A percentile compares a stretch with the other conserved stretches of the same genome.
These are phyloP conservation scores for Spodoptera exigua DNA, from an alignment of 2,888 invertebrate species.

Conservation along the genomic window DNA sequence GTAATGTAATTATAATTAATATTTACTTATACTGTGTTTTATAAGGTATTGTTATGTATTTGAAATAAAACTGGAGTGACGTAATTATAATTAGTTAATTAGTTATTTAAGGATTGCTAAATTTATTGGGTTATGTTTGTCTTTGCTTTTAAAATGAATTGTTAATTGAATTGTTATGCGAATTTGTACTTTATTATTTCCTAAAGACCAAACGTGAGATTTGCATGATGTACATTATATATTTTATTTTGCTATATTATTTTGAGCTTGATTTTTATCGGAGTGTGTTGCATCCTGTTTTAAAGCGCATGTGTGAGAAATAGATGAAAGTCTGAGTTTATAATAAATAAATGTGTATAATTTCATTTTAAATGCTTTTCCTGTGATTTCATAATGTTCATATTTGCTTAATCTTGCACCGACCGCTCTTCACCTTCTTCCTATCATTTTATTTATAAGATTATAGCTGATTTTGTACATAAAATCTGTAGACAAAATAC, in stretches of 20 bases:
- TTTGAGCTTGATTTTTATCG: conserved; percentile 73
- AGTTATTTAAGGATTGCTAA: conserved; percentile 86
- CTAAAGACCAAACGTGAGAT: conserved; percentile 89
- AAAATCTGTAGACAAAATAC: conserved; percentile 24
- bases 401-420: conserved; percentile 86
- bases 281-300: conserved; percentile 79
- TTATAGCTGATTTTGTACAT: conserved; percentile 37
- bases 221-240: conserved; percentile 79
- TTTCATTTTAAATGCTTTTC: conserved; percentile 79
- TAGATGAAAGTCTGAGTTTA: conserved; percentile 70
- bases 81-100: conserved; percentile 74
- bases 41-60: conserved; percentile 53
- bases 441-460: conserved; percentile 58
- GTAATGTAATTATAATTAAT: conserved; percentile 22
- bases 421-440: conserved; percentile 71
- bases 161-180: conserved; percentile 62
- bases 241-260: conserved; percentile 78
- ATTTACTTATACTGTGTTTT: conserved; percentile 55
- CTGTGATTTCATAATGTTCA: conserved; percentile 88
- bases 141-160: conserved; percentile 71
- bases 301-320: conserved; percentile 88
- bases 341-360: conserved; percentile 57
- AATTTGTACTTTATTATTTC: conserved; percentile 79
- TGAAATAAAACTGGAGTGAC: conserved; percentile 75
- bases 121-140: conserved; percentile 87